Evolutionary conservation across 1,140 invertebrate species (phyloP).

Genomic region (Drusus annulatus): DNA sequence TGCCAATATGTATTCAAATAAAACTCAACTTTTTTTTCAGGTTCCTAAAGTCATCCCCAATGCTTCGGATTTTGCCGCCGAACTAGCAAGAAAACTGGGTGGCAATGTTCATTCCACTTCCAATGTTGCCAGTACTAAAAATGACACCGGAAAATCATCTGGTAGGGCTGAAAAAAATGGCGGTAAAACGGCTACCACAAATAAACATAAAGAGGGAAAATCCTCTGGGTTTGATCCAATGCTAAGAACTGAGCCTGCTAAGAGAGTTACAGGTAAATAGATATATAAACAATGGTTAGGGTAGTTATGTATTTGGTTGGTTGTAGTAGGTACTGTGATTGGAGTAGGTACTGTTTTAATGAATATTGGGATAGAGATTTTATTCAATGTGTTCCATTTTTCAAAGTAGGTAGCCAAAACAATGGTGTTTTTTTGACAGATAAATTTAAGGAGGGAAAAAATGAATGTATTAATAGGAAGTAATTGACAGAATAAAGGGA

Average conservation of each 20-base stretch:
- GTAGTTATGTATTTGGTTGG: no score
- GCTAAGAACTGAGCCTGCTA: slow-evolving; percentile 37
- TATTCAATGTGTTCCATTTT: no score
- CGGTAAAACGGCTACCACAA: background rate
- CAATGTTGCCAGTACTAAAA: slow-evolving; percentile 16
- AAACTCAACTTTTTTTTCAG: no score
- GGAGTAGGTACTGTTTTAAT: no score
- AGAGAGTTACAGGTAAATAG: slow-evolving; percentile 48
- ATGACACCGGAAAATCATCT: slow-evolving; percentile 15
- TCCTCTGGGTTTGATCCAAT: slow-evolving; percentile 27
- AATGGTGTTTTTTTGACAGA: no score
- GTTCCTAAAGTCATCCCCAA: slow-evolving; percentile 31
- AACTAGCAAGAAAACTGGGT: slow-evolving; percentile 73
- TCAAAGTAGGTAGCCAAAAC: no score
- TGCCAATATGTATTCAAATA: background rate
- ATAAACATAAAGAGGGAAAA: background rate
- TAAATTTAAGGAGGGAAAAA: no score
- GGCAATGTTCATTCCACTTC: slow-evolving; percentile 51
- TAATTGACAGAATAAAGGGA: no score
- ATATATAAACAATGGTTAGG: no score
- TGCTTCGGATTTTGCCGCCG: slow-evolving; percentile 73
- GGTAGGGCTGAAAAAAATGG: slow-evolving; percentile 15
- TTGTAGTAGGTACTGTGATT: no score
- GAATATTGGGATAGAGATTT: no score
- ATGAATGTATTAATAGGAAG: no score